These are phyloP conservation scores for Cylloceria caligata DNA, from an alignment of 2,888 invertebrate genomes.

Conservation along the genomic window DNA sequence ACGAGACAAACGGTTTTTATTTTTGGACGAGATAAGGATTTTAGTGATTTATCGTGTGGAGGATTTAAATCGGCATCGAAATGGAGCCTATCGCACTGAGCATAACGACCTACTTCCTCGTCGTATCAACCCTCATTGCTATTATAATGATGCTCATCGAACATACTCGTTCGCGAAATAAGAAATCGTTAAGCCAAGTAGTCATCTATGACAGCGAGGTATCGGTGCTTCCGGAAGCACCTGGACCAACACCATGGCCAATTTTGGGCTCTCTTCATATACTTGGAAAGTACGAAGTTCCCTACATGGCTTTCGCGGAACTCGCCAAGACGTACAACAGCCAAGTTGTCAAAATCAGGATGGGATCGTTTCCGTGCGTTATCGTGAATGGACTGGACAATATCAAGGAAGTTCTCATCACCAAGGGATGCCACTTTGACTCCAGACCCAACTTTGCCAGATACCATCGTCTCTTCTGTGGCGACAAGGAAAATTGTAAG, in stretches of 20 bases:
- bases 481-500: slow-evolving; percentile 90
- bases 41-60: neutral
- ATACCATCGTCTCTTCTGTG: slow-evolving; percentile 88
- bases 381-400: slow-evolving; percentile 87
- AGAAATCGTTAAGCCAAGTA: slow-evolving; percentile 20
- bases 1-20: neutral
- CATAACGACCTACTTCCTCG: slow-evolving; percentile 77
- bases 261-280: slow-evolving; percentile 87
- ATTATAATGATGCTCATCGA: slow-evolving; percentile 76
- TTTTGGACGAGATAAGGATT: neutral
- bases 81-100: slow-evolving; percentile 74
- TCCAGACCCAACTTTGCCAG: slow-evolving; percentile 88
- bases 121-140: slow-evolving; percentile 73
- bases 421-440: slow-evolving; percentile 88
- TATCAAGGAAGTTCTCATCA: slow-evolving; percentile 87
- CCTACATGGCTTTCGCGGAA: slow-evolving; percentile 87
- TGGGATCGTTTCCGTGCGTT: slow-evolving; percentile 86
- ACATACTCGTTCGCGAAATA: slow-evolving; percentile 69
- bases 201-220: slow-evolving; percentile 69
- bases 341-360: slow-evolving; percentile 86
- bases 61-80: neutral
- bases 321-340: slow-evolving; percentile 85
- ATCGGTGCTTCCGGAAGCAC: slow-evolving; percentile 82
- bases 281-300: slow-evolving; percentile 86
- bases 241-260: slow-evolving; percentile 86